Conservation (phyloP, 2,888 invertebrate genomes). For the Rhingia rostrata region DNA sequence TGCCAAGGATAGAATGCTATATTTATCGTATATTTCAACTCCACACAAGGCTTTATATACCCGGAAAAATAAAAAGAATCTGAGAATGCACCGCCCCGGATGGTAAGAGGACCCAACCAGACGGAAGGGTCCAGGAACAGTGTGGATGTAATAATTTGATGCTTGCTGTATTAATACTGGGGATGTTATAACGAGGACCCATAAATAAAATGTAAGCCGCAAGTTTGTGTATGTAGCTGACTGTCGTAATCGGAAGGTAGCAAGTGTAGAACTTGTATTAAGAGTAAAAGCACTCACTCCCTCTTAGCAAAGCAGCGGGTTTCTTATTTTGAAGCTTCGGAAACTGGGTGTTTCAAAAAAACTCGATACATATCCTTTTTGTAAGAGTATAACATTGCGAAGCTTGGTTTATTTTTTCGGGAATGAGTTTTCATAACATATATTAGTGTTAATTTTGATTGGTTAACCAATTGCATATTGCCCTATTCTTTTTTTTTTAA, state of each 20-base stretch:
- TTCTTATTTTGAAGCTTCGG: neutral
- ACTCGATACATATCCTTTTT: neutral
- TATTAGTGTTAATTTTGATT: too few relatives aligned
- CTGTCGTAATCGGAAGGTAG: neutral
- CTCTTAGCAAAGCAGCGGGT: neutral
- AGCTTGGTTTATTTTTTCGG: too few relatives aligned
- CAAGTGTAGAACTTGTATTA: constrained; percentile 10
- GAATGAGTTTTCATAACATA: too few relatives aligned
- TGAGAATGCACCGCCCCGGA: constrained; percentile 2
- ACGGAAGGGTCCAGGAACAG: neutral
- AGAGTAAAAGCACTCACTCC: neutral
- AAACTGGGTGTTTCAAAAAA: neutral
- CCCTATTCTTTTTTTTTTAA: too few relatives aligned
- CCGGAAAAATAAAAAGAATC: constrained; percentile 7
- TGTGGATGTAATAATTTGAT: constrained; percentile 1
- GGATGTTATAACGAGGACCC: neutral
- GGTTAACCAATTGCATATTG: too few relatives aligned
- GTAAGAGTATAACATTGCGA: too few relatives aligned
- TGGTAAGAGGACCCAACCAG: neutral
- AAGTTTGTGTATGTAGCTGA: neutral
- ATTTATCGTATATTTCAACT: constrained; percentile 38
- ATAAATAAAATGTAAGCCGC: constrained; percentile 21
- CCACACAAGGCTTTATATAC: constrained; percentile 13
- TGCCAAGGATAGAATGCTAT: constrained; percentile 21
- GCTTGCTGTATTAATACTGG: constrained; percentile 24